phyloP scores from a whole-genome alignment of 2,888 invertebrate genomes.

The Andricus quercusramuli region DNA sequence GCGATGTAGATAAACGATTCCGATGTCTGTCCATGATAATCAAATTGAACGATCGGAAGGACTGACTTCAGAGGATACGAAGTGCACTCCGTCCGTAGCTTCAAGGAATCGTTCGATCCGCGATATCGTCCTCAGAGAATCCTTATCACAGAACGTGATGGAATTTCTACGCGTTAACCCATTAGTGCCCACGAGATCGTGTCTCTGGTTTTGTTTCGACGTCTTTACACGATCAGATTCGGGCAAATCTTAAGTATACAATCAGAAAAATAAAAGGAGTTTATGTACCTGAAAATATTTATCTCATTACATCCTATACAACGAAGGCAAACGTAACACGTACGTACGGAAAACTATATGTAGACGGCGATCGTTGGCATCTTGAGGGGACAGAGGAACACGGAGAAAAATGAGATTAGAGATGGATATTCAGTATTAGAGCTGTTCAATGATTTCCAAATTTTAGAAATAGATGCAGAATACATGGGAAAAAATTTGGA shows the following conservation, averaged over 20 bases:
- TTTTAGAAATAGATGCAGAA: too few relatives aligned
- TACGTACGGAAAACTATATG: too few relatives aligned
- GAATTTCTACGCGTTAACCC: conserved; percentile 41
- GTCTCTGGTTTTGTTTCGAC: conserved; percentile 40
- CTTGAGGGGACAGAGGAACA: too few relatives aligned
- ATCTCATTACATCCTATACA: background rate
- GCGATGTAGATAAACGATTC: conserved; percentile 28
- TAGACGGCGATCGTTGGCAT: too few relatives aligned
- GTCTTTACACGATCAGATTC: conserved; percentile 40
- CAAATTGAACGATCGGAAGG: conserved; percentile 34
- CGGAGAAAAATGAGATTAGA: too few relatives aligned
- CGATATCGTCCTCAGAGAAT: conserved; percentile 27
- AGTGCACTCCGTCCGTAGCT: conserved; percentile 5
- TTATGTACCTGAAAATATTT: background rate
- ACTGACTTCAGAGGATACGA: conserved; percentile 23
- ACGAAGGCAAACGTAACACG: too few relatives aligned
- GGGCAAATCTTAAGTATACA: conserved; percentile 6
- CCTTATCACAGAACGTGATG: conserved; percentile 30
- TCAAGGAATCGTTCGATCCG: conserved; percentile 22
- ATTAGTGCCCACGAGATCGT: conserved; percentile 48
- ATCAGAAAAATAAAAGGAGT: background rate
- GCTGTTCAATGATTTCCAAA: too few relatives aligned
- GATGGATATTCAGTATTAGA: too few relatives aligned
- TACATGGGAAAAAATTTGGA: too few relatives aligned
- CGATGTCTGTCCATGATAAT: conserved; percentile 36